Evolutionary conservation across 2,888 invertebrate genomes (phyloP).

Genomic region (Pterobdella sp.): DNA sequence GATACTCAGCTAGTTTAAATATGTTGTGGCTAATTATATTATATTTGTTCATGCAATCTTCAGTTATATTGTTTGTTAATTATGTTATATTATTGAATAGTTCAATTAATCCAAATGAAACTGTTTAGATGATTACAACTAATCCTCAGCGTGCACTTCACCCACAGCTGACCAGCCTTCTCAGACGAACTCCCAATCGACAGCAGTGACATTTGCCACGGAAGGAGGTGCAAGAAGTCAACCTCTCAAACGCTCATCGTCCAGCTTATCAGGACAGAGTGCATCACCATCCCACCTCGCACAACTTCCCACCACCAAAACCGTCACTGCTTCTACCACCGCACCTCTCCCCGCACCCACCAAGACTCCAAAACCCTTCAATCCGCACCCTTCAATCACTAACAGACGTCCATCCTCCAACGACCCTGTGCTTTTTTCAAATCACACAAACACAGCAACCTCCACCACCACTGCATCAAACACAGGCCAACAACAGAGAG

Average conservation of each 20-base stretch:
- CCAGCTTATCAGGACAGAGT: constrained; percentile 1
- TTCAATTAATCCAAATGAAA: too few species aligned
- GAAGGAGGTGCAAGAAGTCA: neutral
- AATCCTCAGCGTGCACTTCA: too few species aligned
- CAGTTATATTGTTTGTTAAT: too few species aligned
- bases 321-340: neutral
- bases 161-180: neutral
- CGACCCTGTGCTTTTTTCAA: neutral
- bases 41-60: too few species aligned
- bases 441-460: neutral
- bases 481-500: neutral
- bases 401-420: neutral
- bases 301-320: neutral
- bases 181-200: neutral
- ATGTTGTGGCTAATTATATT: too few species aligned
- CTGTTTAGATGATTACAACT: too few species aligned
- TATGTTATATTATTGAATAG: too few species aligned
- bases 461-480: neutral
- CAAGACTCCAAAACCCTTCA: neutral
- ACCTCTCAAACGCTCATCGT: neutral
- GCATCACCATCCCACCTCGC: neutral
- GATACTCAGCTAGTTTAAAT: too few species aligned
- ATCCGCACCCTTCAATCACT: neutral
- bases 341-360: neutral
- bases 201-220: constrained; percentile 6